Percentiles rank a stretch among this genome's conserved stretches.
Conservation (phyloP, 2,888 invertebrate species). For the Chymomyza fuscimana region DNA sequence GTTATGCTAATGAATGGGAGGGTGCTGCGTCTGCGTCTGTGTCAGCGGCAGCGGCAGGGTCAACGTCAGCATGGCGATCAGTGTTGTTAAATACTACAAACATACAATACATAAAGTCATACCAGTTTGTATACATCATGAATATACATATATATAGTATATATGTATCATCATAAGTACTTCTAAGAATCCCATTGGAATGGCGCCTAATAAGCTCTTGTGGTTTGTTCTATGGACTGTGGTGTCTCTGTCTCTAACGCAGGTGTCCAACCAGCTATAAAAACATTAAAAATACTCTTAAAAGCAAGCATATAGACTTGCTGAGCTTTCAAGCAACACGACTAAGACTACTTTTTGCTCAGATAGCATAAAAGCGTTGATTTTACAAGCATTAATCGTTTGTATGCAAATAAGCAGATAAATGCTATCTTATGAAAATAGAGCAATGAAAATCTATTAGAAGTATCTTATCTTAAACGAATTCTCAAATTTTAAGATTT, state of each 20-base stretch:
- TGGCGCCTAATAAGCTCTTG: not conserved
- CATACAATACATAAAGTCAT: not conserved
- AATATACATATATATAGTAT: not conserved
- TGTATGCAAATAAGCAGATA: no score
- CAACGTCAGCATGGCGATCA: not conserved
- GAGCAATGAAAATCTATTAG: no score
- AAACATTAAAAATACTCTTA: not conserved
- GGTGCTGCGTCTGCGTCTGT: constrained; percentile 5
- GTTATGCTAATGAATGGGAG: constrained; percentile 65
- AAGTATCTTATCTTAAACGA: no score
- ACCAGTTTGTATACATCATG: not conserved
- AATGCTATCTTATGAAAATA: no score
- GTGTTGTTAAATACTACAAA: no score
- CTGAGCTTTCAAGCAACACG: not conserved
- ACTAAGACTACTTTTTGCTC: not conserved
- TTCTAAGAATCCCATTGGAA: not conserved
- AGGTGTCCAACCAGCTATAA: not conserved
- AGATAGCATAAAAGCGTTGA: not conserved
- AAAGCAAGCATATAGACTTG: not conserved
- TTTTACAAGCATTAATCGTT: no score
- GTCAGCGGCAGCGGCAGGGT: constrained; percentile 1
- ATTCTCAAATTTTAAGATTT: no score
- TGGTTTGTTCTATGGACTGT: not conserved
- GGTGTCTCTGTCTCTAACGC: not conserved
- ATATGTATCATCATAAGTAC: not conserved